Percentiles rank a stretch among this genome's conserved stretches.
Evolutionary conservation across 2,888 invertebrate species (phyloP).

Genomic region (Folsomia candida): DNA sequence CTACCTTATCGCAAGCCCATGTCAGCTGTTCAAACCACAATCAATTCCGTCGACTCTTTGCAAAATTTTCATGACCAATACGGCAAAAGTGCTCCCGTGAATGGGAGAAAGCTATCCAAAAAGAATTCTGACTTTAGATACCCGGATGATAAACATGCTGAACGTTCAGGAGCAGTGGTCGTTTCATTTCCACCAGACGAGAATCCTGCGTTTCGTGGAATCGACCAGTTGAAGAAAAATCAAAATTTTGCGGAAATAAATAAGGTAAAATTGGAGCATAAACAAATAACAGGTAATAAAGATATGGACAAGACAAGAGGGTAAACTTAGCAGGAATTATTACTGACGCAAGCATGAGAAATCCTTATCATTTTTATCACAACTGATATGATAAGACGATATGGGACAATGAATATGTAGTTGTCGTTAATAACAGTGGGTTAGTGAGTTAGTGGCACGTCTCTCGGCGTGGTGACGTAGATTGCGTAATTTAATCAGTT

Average conservation of each 20-base stretch:
- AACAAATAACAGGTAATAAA: no score
- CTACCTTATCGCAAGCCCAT: neutral
- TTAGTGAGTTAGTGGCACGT: no score
- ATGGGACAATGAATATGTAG: no score
- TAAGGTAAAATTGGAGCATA: no score
- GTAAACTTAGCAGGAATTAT: no score
- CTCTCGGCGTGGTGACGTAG: no score
- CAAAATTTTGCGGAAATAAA: neutral
- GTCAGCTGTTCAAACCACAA: conserved; percentile 3
- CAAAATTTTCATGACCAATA: neutral
- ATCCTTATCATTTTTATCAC: no score
- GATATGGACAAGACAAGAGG: no score
- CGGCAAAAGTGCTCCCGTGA: neutral
- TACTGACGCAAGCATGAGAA: no score
- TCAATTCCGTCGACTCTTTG: neutral
- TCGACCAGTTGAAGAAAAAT: neutral
- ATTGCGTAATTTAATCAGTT: no score
- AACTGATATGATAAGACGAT: no score
- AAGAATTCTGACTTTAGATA: conserved; percentile 33
- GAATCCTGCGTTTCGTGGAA: conserved; percentile 5
- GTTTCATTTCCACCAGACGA: neutral
- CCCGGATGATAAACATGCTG: conserved; percentile 25
- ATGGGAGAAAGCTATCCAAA: conserved; percentile 20
- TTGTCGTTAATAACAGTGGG: no score
- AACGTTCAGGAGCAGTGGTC: neutral